Conservation (phyloP, 2,888 invertebrate species). For the Caenorhabditis doughertyi region DNA sequence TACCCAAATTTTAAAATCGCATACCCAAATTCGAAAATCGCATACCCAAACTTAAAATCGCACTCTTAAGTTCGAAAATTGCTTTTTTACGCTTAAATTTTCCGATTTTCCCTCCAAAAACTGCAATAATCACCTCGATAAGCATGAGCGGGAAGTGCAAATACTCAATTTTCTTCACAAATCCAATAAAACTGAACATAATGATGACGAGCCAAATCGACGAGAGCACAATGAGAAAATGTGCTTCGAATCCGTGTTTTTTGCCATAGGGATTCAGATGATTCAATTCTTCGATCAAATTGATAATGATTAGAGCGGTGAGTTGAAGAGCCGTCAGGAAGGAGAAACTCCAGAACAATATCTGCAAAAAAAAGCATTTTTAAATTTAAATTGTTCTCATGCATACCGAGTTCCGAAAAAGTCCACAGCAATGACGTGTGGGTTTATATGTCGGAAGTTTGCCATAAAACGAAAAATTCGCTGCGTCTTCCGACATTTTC, state of each 20-base stretch:
- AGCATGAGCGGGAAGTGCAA: constrained; percentile 11
- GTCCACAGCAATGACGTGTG: constrained; percentile 33
- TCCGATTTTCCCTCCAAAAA: background rate
- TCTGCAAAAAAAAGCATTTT: constrained; percentile 5
- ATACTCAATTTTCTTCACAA: background rate
- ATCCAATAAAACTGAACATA: constrained; percentile 3
- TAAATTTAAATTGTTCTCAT: background rate
- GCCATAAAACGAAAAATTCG: constrained; percentile 34
- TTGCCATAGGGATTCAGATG: background rate
- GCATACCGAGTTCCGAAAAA: background rate
- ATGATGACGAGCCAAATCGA: background rate
- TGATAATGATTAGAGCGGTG: background rate
- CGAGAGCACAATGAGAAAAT: background rate
- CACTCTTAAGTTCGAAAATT: no score
- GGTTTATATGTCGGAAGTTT: constrained; percentile 25
- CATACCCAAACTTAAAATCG: no score
- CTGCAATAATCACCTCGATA: constrained; percentile 18
- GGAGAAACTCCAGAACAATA: background rate
- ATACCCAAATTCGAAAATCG: no score
- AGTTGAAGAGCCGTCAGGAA: background rate
- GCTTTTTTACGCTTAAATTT: background rate
- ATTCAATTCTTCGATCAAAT: background rate
- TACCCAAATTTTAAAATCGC: no score
- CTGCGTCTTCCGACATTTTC: constrained; percentile 44
- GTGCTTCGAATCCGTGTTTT: background rate